Evolutionary conservation across 2,113 vertebrate genomes (phyloP).

Genomic region (Herpailurus yagouaroundi): DNA sequence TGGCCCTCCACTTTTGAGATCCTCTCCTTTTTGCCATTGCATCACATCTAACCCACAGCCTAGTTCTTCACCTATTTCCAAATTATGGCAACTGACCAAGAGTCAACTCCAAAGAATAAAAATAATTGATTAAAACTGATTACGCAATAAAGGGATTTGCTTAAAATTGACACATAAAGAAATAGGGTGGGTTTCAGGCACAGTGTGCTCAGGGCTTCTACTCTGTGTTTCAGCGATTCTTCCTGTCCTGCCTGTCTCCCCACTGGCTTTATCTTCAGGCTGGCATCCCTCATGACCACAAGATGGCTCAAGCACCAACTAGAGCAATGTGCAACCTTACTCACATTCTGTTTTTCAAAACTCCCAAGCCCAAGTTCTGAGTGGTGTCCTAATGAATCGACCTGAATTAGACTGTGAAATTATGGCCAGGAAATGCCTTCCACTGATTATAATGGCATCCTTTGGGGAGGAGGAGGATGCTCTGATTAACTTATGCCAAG

Average conservation of each 20-base stretch:
- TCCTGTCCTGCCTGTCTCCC: fast-evolving
- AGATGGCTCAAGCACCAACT: background rate
- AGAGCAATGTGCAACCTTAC: background rate
- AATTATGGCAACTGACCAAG: background rate
- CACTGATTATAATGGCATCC: background rate
- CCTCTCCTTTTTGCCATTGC: background rate
- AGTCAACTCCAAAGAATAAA: background rate
- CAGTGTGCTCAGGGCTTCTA: background rate
- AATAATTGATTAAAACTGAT: background rate
- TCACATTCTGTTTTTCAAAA: background rate
- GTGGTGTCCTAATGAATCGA: background rate
- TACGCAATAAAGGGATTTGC: background rate
- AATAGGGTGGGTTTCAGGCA: background rate
- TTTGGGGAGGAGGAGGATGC: background rate
- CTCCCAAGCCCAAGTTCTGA: background rate
- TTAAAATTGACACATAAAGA: background rate
- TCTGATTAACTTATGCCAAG: background rate
- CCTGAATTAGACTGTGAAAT: background rate
- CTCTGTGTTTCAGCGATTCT: background rate
- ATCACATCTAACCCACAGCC: background rate
- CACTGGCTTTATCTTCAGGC: background rate
- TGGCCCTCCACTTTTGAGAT: background rate
- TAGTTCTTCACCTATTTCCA: background rate
- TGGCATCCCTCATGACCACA: background rate
- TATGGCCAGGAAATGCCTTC: background rate